A percentile compares a stretch with the other conserved stretches of the same genome.
Evolutionary conservation across 2,888 invertebrate genomes (phyloP).

Genomic region (Cyclophora punctaria): DNA sequence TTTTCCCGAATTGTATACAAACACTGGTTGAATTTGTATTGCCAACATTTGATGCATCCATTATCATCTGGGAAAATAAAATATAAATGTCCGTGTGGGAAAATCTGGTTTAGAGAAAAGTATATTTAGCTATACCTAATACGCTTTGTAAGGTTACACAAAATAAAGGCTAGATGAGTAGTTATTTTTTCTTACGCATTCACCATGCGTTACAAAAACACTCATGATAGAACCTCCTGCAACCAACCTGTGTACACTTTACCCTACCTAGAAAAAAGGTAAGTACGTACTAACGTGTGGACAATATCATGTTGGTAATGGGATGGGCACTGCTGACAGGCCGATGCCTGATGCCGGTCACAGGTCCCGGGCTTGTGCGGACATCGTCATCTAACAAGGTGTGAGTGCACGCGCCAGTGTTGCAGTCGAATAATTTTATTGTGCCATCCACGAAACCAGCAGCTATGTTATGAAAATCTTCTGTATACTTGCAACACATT

Average conservation of each 20-base stretch:
- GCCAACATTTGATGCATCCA: slow-evolving; percentile 81
- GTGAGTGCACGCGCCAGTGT: slow-evolving; percentile 58
- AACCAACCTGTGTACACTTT: no score
- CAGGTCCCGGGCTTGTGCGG: slow-evolving; percentile 68
- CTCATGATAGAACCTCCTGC: no score
- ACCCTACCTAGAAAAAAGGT: no score
- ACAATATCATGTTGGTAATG: slow-evolving; percentile 72
- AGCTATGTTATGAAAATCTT: slow-evolving; percentile 74
- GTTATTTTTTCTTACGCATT: no score
- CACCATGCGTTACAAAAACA: no score
- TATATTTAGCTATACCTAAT: no score
- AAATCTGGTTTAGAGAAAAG: no score
- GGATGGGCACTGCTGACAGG: slow-evolving; percentile 75
- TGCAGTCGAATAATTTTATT: slow-evolving; percentile 70
- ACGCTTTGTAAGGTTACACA: no score
- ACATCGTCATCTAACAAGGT: slow-evolving; percentile 74
- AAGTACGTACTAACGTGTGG: slow-evolving; percentile 68
- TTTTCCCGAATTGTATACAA: slow-evolving; percentile 79
- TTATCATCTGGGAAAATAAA: slow-evolving; percentile 71
- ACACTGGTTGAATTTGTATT: slow-evolving; percentile 78
- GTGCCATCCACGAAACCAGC: slow-evolving; percentile 77
- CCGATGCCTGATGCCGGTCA: slow-evolving; percentile 77
- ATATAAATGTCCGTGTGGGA: no score
- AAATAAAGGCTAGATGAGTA: no score
- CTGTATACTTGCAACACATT: slow-evolving; percentile 77